Conservation (phyloP, 1,140 invertebrate species). For the Heliconius hewitsoni region DNA sequence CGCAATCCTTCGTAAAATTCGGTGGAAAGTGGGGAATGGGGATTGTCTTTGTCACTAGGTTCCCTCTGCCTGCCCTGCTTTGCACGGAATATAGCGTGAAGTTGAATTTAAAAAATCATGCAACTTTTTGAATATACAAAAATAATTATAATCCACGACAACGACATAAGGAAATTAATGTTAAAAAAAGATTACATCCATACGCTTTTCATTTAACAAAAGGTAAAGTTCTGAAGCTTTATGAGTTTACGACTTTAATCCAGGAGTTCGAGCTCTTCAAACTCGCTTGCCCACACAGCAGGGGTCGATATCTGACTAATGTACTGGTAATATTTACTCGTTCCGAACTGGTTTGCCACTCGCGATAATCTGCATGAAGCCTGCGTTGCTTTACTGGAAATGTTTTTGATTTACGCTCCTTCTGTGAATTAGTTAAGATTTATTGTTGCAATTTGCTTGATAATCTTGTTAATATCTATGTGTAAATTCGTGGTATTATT, state of each 20-base stretch:
- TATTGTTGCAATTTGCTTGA: conserved; percentile 34
- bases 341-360: conserved; percentile 58
- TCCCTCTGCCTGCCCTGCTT: no score
- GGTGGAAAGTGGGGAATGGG: no score
- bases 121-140: no score
- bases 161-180: neutral
- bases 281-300: conserved; percentile 58
- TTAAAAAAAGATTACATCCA: neutral
- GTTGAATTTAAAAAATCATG: no score
- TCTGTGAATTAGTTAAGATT: conserved; percentile 40
- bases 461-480: conserved; percentile 3
- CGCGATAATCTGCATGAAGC: conserved; percentile 60
- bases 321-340: conserved; percentile 66
- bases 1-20: no score
- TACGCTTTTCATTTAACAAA: neutral
- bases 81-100: no score
- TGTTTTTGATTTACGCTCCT: conserved; percentile 50
- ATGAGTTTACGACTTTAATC: conserved; percentile 23
- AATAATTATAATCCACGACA: neutral
- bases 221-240: neutral
- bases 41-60: no score
- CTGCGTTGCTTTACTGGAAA: conserved; percentile 47
- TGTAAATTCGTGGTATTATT: neutral
- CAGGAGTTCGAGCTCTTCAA: conserved; percentile 33
- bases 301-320: conserved; percentile 70